Evolutionary conservation across 2,888 invertebrate species (phyloP).

Genomic region (Polydrusus cervinus): DNA sequence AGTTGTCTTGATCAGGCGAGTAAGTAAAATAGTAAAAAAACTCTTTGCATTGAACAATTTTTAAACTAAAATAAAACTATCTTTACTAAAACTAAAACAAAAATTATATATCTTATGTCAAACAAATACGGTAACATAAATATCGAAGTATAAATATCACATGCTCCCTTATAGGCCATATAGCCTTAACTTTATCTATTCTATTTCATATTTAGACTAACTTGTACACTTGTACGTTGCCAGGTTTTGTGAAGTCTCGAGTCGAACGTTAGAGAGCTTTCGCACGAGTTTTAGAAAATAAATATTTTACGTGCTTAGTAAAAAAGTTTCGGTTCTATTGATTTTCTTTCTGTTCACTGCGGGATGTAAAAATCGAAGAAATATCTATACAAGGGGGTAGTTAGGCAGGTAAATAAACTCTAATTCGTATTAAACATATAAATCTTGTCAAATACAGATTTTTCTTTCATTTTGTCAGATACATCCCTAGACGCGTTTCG

Average conservation of each 20-base stretch:
- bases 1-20: no score
- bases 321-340: constrained; percentile 26
- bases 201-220: constrained; percentile 15
- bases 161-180: constrained; percentile 1
- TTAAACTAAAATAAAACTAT: no score
- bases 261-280: constrained; percentile 5
- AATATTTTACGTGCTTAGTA: constrained; percentile 41
- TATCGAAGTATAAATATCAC: constrained; percentile 1
- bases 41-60: no score
- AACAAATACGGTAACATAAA: constrained; percentile 33
- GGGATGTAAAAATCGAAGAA: background rate
- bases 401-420: no score
- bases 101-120: constrained; percentile 9
- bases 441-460: no score
- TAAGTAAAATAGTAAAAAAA: no score
- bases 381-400: no score
- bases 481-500: no score
- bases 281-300: constrained; percentile 31
- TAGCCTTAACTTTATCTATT: constrained; percentile 3
- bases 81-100: no score
- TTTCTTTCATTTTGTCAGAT: no score
- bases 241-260: background rate
- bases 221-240: constrained; percentile 2
- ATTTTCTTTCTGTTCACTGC: constrained; percentile 6
- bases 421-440: no score